Conservation (phyloP, 2,888 invertebrate genomes). For the Lasioglossum calceatum region DNA sequence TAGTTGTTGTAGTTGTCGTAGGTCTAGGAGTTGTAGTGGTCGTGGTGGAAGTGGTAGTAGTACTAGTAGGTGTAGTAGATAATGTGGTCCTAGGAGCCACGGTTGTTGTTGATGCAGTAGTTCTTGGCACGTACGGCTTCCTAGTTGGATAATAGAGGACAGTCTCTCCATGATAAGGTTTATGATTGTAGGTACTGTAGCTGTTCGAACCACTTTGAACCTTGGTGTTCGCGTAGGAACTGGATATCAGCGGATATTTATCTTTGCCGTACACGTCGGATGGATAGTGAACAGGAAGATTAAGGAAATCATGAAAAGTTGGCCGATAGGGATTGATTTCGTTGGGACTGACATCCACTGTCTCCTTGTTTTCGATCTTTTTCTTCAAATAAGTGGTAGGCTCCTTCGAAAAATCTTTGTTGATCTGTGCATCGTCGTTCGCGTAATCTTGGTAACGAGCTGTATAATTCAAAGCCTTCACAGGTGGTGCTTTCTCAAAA, state of each 20-base stretch:
- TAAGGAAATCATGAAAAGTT: conserved; percentile 89
- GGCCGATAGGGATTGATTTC: conserved; percentile 88
- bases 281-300: conserved; percentile 89
- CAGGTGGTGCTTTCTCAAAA: conserved; percentile 85
- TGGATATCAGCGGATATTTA: conserved; percentile 89
- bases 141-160: conserved; percentile 69
- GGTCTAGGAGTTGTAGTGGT: conserved; percentile 42
- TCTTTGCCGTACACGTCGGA: conserved; percentile 87
- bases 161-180: conserved; percentile 73
- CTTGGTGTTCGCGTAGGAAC: conserved; percentile 90
- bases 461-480: conserved; percentile 79
- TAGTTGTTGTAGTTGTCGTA: conserved; percentile 56
- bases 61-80: conserved; percentile 61
- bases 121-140: conserved; percentile 61
- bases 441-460: conserved; percentile 63
- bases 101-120: conserved; percentile 52
- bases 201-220: conserved; percentile 86
- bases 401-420: conserved; percentile 4
- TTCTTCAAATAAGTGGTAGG: conserved; percentile 32
- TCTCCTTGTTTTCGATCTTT: conserved; percentile 54
- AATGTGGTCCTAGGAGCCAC: conserved; percentile 48
- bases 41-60: conserved; percentile 60
- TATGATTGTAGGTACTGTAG: conserved; percentile 82
- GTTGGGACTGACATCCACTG: conserved; percentile 85
- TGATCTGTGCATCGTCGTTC: conserved; percentile 17